phyloP scores from a whole-genome alignment of 2,113 vertebrate species.

The Upupa epops region DNA sequence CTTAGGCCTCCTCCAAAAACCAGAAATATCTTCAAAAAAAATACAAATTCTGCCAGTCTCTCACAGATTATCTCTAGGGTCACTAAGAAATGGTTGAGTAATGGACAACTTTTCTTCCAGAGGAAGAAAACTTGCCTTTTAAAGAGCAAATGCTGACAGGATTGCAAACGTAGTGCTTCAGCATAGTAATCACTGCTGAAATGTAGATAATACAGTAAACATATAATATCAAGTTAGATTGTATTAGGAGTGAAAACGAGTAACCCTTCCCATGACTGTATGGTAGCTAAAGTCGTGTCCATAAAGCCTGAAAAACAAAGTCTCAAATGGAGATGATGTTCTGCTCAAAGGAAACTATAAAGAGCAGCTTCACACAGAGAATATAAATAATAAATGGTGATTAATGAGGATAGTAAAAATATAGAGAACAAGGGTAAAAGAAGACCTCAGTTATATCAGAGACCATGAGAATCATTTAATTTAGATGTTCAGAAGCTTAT shows the following conservation, averaged over 20 bases:
- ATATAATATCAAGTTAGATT: background rate
- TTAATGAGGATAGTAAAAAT: constrained; percentile 9
- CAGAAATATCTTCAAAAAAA: background rate
- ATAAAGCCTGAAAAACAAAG: background rate
- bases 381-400: constrained; percentile 9
- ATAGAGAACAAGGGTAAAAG: constrained; percentile 31
- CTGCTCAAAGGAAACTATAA: background rate
- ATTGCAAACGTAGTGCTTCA: background rate
- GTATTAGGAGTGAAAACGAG: background rate
- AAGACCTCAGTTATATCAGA: constrained; percentile 12
- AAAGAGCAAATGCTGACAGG: background rate
- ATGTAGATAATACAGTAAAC: background rate
- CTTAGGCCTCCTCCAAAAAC: background rate
- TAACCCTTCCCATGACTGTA: background rate
- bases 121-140: background rate
- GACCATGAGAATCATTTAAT: constrained; percentile 13
- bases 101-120: background rate
- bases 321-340: background rate
- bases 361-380: background rate
- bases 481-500: background rate
- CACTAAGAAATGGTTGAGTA: background rate
- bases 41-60: background rate
- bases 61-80: background rate
- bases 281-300: background rate
- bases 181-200: background rate